A percentile compares a stretch with the other conserved stretches of the same genome.
phyloP scores from a whole-genome alignment of 2,113 vertebrate species.

The Rostratula benghalensis region DNA sequence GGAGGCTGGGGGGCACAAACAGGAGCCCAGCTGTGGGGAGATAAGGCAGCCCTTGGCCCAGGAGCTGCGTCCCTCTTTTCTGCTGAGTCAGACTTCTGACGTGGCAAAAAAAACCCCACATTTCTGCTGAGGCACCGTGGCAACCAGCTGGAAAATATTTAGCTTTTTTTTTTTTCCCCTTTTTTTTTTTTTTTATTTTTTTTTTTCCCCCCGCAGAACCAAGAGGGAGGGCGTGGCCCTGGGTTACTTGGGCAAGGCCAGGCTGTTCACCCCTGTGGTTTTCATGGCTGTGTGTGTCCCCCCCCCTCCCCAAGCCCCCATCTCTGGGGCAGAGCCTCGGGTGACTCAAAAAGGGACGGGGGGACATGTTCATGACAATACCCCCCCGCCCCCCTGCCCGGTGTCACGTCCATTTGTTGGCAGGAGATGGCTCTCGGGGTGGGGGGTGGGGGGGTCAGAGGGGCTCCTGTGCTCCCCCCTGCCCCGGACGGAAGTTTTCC shows the following conservation, averaged over 20 bases:
- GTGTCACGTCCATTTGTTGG: fast-evolving
- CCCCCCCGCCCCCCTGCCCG: neutral
- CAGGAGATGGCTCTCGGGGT: too few species aligned
- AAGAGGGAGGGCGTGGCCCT: neutral
- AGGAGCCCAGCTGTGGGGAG: neutral
- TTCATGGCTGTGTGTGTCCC: too few species aligned
- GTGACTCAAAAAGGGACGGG: fast-evolving
- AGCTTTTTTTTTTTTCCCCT: fast-evolving
- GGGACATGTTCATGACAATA: fast-evolving
- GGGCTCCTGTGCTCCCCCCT: neutral
- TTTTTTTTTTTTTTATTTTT: neutral
- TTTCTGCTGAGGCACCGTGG: neutral
- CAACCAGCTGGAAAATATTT: neutral
- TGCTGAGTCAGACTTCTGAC: constrained; percentile 54
- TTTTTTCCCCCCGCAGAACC: neutral
- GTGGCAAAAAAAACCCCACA: neutral
- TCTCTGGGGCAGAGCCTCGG: neutral
- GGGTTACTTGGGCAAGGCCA: fast-evolving
- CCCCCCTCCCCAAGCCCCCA: too few species aligned
- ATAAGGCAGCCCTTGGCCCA: neutral
- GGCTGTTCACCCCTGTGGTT: neutral
- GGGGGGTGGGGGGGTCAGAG: neutral
- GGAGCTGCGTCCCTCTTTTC: neutral
- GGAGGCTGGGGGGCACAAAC: neutral
- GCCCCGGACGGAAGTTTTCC: neutral